Evolutionary conservation across 2,113 vertebrate species (phyloP).

Genomic region (Cyprinodon brontotheroides): DNA sequence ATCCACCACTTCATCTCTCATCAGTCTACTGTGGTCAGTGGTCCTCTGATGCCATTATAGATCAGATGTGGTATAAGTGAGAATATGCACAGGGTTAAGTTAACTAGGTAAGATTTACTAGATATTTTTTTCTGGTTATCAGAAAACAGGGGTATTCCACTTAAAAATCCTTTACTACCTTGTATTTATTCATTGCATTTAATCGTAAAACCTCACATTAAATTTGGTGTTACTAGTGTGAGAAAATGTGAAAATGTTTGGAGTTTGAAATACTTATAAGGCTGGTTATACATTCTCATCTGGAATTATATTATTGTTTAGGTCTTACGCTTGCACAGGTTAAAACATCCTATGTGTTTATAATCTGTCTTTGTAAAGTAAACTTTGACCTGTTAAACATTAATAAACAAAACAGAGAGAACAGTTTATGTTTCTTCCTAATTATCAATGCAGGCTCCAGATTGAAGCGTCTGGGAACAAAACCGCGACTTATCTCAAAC

Average conservation of each 20-base stretch:
- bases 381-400: constrained; percentile 59
- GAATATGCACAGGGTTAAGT: no score
- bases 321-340: not conserved
- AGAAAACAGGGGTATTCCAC: not conserved
- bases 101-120: no score
- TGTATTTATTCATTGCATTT: not conserved
- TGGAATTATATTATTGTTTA: not conserved
- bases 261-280: not conserved
- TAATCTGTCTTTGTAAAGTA: not conserved
- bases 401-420: constrained; percentile 59
- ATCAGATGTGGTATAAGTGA: no score
- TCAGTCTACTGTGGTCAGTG: no score
- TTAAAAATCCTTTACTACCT: no score
- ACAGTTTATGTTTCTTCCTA: constrained; percentile 51
- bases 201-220: not conserved
- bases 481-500: constrained; percentile 49
- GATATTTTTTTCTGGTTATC: not conserved
- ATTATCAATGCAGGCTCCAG: constrained; percentile 50
- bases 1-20: no score
- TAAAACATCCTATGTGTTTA: not conserved
- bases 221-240: not conserved
- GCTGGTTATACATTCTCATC: not conserved
- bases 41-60: no score
- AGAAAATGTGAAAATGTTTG: not conserved
- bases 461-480: constrained; percentile 30